These are phyloP conservation scores for Siniperca scherzeri DNA, from an alignment of 2,797 vertebrate species.

Conservation along the genomic window DNA sequence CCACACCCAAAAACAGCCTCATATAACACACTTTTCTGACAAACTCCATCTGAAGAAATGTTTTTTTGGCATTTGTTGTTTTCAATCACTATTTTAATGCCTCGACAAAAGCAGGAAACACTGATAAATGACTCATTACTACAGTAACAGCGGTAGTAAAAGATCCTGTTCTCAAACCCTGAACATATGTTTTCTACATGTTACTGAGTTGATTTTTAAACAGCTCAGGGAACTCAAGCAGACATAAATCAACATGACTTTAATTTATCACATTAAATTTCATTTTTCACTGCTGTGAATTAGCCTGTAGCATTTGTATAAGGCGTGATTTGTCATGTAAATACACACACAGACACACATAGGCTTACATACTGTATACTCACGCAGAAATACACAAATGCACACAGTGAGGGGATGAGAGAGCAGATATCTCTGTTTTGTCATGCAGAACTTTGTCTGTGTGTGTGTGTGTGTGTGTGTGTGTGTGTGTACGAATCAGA, in stretches of 20 bases:
- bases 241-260: slow-evolving; percentile 54
- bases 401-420: slow-evolving; percentile 12
- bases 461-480: slow-evolving; percentile 18
- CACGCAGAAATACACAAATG: neutral
- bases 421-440: slow-evolving; percentile 54
- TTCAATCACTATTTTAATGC: slow-evolving; percentile 17
- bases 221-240: slow-evolving; percentile 34
- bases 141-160: slow-evolving; percentile 8
- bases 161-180: neutral
- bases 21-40: slow-evolving; percentile 11
- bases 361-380: slow-evolving; percentile 2
- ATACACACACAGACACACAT: slow-evolving; percentile 21
- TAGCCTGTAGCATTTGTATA: slow-evolving; percentile 38
- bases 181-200: slow-evolving; percentile 29
- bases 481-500: slow-evolving; percentile 29
- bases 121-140: slow-evolving; percentile 28
- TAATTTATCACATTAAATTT: slow-evolving; percentile 52
- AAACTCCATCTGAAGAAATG: slow-evolving; percentile 29
- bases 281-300: slow-evolving; percentile 32
- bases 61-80: neutral
- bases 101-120: neutral
- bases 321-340: neutral
- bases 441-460: slow-evolving; percentile 42
- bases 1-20: neutral
- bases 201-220: slow-evolving; percentile 29